These are phyloP conservation scores for Xestoiulus laeticollis DNA, from an alignment of 2,888 invertebrate genomes.

Conservation along the genomic window DNA sequence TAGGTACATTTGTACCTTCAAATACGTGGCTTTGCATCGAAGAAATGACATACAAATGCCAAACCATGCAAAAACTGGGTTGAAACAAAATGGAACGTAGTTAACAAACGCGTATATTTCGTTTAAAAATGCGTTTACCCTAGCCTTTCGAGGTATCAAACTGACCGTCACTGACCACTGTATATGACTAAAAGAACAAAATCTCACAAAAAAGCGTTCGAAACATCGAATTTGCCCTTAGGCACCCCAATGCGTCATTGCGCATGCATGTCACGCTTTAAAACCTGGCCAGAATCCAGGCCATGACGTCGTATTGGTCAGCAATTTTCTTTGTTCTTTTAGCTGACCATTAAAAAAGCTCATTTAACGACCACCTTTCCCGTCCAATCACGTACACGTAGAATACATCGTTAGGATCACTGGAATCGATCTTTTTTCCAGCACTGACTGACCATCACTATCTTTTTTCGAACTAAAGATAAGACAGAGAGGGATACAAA, in stretches of 20 bases:
- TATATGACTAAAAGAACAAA: not conserved
- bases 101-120: too few species aligned
- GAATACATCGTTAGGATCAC: not conserved
- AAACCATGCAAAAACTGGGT: too few species aligned
- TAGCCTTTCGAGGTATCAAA: not conserved
- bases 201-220: not conserved
- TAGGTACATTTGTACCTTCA: too few species aligned
- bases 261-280: not conserved
- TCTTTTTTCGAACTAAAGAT: slow-evolving; percentile 19
- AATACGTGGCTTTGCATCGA: too few species aligned
- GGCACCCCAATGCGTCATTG: too few species aligned
- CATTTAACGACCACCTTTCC: slow-evolving; percentile 12
- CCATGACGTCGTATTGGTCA: not conserved
- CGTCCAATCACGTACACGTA: not conserved
- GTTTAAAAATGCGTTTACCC: too few species aligned
- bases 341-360: slow-evolving; percentile 1
- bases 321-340: not conserved
- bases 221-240: not conserved
- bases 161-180: not conserved
- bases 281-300: not conserved
- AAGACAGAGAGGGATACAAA: not conserved
- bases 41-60: too few species aligned
- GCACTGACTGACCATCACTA: slow-evolving; percentile 14
- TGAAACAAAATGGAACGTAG: too few species aligned
- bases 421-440: not conserved